Base-by-base conservation (phyloP, 2,888 invertebrate genomes). In the Willowsia nigromaculata region DNA sequence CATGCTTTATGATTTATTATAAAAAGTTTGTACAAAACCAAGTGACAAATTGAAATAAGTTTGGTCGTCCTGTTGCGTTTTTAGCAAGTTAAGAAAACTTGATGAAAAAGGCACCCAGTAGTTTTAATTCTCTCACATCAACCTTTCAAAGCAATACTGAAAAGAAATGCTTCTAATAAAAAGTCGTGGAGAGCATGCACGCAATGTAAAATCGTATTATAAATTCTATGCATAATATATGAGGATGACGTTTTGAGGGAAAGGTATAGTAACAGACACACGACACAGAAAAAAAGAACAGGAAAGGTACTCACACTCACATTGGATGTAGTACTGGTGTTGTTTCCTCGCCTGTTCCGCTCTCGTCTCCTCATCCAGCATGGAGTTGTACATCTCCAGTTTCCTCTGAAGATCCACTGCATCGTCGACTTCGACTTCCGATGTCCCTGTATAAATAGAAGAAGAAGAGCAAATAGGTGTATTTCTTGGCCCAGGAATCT, bases 361-460 rank as follows among this genome's bases (percentile, higher is more conserved):
- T 91, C 96, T 94, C 76, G 95, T 95, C 94, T 98, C 98, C 93
- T 97, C 97, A 94, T 97, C 97, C 95, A 98, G 96, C 93, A 97
- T 96, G 93, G 96, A 97, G 95, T 98, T 98, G 94, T 98, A 95
- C 94, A 97, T 95, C 94, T 98, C 98, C 93, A 98, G 94, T 95
- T 98, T 98, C 94, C 97, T 95, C 94, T 98, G 98, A 93, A 98
- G 95, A 94, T 98, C 98, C 90, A 96, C 96, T 71, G 97, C 97
- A 93, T 96, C 97, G 93, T 96, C 96, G 94, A 97, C 97, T 94
- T 97, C 97, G 92, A 97, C 96, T 95, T 98, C 98, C 97, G 80
- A 65, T 27, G 84, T 90, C 47, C 96, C 91, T 95, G 94, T 87
- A 74, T 88, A 90, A 89, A 89, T 82, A 92, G 65, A 90, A 86